Conservation (phyloP, 2,888 invertebrate species). For the Himalopsyche kuldschensis region DNA sequence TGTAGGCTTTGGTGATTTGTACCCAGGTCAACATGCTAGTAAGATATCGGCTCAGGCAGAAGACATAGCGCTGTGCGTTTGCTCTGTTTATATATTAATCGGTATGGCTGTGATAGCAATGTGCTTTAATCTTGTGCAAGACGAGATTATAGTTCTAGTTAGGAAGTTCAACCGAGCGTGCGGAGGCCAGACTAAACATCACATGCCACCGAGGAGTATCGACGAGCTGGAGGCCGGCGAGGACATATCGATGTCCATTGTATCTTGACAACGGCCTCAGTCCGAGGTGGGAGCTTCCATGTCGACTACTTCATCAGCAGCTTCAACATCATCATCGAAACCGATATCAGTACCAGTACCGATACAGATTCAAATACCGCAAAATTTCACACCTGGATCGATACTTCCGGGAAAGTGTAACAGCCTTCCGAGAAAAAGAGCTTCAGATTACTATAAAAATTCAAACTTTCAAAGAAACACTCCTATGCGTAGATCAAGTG, state of each 20-base stretch:
- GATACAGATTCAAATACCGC: slow-evolving; percentile 37
- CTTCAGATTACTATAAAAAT: slow-evolving; percentile 46
- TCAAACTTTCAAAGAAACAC: slow-evolving; percentile 67
- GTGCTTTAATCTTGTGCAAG: slow-evolving; percentile 85
- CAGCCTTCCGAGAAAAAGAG: slow-evolving; percentile 59
- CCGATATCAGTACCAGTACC: slow-evolving; percentile 30
- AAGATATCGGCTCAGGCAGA: slow-evolving; percentile 54
- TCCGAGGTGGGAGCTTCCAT: slow-evolving; percentile 42
- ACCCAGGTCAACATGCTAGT: slow-evolving; percentile 65
- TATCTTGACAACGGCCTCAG: slow-evolving; percentile 61
- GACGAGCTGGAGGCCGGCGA: slow-evolving; percentile 58
- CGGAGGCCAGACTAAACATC: slow-evolving; percentile 40
- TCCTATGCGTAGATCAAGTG: slow-evolving; percentile 65
- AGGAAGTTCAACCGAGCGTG: slow-evolving; percentile 48
- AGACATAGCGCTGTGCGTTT: slow-evolving; percentile 74
- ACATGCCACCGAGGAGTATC: slow-evolving; percentile 47
- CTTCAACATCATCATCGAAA: slow-evolving; percentile 30
- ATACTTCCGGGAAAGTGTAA: slow-evolving; percentile 56
- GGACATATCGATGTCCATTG: slow-evolving; percentile 56
- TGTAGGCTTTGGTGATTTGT: slow-evolving; percentile 80
- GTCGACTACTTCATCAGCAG: slow-evolving; percentile 26
- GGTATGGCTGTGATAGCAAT: slow-evolving; percentile 86
- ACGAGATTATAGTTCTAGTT: slow-evolving; percentile 63
- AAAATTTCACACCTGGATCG: slow-evolving; percentile 36
- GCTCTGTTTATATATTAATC: slow-evolving; percentile 78